Evolutionary conservation across 23 tunicate genomes (phyloP).

Genomic region (Clavelina lepadiformis): DNA sequence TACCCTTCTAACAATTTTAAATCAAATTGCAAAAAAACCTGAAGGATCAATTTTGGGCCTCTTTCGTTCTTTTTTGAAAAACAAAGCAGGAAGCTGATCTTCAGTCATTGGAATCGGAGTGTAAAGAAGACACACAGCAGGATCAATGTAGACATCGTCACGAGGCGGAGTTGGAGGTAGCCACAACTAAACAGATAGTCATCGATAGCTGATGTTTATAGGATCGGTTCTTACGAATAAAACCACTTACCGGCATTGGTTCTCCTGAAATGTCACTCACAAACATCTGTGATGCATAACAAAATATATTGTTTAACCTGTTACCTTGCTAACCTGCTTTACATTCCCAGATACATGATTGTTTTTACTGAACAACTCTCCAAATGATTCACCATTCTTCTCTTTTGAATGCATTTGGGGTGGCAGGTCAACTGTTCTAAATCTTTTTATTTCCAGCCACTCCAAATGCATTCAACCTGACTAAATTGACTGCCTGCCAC

Average conservation of each 20-base stretch:
- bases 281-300: slow-evolving; percentile 39
- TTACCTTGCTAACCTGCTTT: too few relatives aligned
- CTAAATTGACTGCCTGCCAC: slow-evolving; percentile 9
- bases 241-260: slow-evolving; percentile 83
- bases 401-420: slow-evolving; percentile 17
- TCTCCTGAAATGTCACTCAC: slow-evolving; percentile 63
- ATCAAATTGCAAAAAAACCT: too few relatives aligned
- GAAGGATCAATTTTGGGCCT: too few relatives aligned
- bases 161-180: slow-evolving; percentile 92
- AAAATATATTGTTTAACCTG: neutral
- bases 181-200: slow-evolving; percentile 51
- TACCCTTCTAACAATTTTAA: too few relatives aligned
- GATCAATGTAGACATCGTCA: slow-evolving; percentile 73
- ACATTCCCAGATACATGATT: too few relatives aligned
- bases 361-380: too few relatives aligned
- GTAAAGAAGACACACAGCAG: slow-evolving; percentile 33
- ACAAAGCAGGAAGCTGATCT: slow-evolving; percentile 52
- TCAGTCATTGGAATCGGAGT: slow-evolving; percentile 31
- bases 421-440: neutral
- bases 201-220: neutral
- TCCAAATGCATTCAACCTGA: slow-evolving; percentile 18
- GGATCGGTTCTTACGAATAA: neutral
- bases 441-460: slow-evolving; percentile 1
- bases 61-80: slow-evolving; percentile 38
- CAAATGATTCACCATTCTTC: too few relatives aligned